Evolutionary conservation across 2,888 invertebrate species (phyloP).

Genomic region (Callyntrura guangdongensis): DNA sequence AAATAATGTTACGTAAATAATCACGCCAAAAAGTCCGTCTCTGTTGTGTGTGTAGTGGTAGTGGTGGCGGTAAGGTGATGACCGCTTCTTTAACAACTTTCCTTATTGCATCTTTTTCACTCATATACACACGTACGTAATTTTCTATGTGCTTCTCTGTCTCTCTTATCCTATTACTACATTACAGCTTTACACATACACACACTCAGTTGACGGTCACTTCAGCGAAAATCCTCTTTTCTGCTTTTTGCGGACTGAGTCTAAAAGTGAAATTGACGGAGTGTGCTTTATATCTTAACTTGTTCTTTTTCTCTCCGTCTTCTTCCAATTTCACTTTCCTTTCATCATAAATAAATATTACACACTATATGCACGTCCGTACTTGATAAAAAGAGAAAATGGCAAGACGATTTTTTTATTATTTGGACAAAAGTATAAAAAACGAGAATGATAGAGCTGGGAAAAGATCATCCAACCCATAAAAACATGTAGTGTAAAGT

Average conservation of each 20-base stretch:
- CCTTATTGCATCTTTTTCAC: neutral
- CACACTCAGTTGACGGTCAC: neutral
- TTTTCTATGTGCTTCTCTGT: neutral
- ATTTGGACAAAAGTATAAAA: conserved; percentile 25
- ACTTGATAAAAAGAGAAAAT: conserved; percentile 2
- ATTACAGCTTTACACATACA: neutral
- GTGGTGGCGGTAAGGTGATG: neutral
- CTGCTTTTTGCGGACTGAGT: conserved; percentile 22
- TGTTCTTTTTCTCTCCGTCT: neutral
- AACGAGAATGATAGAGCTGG: conserved; percentile 35
- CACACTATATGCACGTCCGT: conserved; percentile 1
- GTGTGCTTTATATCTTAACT: conserved; percentile 23
- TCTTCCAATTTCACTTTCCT: conserved; percentile 33
- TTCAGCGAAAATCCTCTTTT: conserved; percentile 23
- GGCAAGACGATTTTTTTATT: conserved; percentile 32
- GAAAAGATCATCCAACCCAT: conserved; percentile 48
- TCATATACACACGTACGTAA: neutral
- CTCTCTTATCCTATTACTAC: neutral
- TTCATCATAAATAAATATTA: conserved; percentile 50
- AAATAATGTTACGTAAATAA: conserved; percentile 14
- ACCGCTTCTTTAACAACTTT: neutral
- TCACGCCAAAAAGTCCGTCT: conserved; percentile 20
- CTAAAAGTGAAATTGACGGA: conserved; percentile 45
- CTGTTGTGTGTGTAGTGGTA: no score
- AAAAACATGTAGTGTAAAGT: neutral